These are phyloP conservation scores for Hemibagrus wyckioides DNA, from an alignment of 2,113 vertebrate genomes.

Conservation along the genomic window DNA sequence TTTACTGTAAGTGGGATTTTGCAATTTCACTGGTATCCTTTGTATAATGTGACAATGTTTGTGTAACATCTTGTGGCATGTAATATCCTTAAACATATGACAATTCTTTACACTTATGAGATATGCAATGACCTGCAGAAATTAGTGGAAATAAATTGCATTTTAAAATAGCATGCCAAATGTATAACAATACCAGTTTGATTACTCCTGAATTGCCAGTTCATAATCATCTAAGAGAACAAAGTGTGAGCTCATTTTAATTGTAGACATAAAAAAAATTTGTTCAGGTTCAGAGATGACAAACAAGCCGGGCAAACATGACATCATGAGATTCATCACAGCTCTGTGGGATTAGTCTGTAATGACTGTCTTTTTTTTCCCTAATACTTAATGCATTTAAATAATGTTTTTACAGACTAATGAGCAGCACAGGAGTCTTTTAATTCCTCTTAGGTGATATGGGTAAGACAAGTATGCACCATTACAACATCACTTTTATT, in stretches of 20 bases:
- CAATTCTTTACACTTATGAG: background rate
- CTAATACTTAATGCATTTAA: background rate
- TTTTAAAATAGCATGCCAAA: background rate
- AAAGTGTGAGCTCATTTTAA: background rate
- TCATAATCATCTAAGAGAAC: background rate
- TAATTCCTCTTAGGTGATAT: background rate
- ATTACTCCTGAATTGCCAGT: background rate
- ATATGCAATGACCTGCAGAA: background rate
- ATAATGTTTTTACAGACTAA: conserved; percentile 5
- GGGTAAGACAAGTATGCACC: background rate
- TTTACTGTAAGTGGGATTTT: background rate
- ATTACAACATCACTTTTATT: background rate
- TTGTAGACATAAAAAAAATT: background rate
- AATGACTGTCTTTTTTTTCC: background rate
- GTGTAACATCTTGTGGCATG: background rate
- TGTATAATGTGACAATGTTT: background rate
- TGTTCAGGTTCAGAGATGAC: background rate
- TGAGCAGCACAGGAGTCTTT: background rate
- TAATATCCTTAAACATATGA: background rate
- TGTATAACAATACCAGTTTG: background rate
- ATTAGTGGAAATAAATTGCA: background rate
- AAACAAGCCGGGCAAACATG: conserved; percentile 27
- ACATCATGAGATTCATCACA: conserved; percentile 34
- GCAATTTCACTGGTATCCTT: background rate
- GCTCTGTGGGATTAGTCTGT: conserved; percentile 11